Conservation (phyloP, 2,113 vertebrate genomes). For the human (Homo sapiens) region DNA sequence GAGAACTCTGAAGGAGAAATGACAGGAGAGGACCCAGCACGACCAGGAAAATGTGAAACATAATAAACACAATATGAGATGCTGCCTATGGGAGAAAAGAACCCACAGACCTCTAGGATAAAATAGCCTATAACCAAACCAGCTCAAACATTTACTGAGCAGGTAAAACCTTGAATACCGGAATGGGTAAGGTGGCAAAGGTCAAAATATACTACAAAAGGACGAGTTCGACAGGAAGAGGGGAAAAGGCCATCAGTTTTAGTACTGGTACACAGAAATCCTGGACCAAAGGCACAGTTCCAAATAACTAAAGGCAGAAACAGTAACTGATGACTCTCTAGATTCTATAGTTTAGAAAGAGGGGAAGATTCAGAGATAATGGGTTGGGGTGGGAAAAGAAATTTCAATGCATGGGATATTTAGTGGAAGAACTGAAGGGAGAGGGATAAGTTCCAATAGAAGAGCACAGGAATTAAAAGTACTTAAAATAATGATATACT, state of each 20-base stretch:
- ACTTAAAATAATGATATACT: slow-evolving; percentile 2
- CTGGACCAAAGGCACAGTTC: not conserved
- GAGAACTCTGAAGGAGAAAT: not conserved
- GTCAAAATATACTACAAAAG: not conserved
- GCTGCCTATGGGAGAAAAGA: not conserved
- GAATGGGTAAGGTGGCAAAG: not conserved
- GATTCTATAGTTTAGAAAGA: not conserved
- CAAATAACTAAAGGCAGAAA: not conserved
- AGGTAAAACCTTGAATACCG: slow-evolving; percentile 18
- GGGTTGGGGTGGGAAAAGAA: not conserved
- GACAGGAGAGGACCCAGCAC: not conserved
- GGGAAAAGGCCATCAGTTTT: not conserved
- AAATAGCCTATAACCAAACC: not conserved
- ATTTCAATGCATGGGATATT: not conserved
- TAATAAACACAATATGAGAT: not conserved
- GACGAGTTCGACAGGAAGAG: not conserved
- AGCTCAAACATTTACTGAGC: not conserved
- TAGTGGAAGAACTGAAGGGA: not conserved
- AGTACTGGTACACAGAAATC: not conserved
- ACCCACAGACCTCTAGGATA: not conserved
- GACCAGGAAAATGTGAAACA: not conserved
- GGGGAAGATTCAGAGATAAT: not conserved
- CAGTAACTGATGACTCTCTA: not conserved
- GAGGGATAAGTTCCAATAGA: not conserved
- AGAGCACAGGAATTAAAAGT: slow-evolving; percentile 30